Evolutionary conservation across 2,797 vertebrate genomes (phyloP).

Genomic region (Centroberyx gerrardi): DNA sequence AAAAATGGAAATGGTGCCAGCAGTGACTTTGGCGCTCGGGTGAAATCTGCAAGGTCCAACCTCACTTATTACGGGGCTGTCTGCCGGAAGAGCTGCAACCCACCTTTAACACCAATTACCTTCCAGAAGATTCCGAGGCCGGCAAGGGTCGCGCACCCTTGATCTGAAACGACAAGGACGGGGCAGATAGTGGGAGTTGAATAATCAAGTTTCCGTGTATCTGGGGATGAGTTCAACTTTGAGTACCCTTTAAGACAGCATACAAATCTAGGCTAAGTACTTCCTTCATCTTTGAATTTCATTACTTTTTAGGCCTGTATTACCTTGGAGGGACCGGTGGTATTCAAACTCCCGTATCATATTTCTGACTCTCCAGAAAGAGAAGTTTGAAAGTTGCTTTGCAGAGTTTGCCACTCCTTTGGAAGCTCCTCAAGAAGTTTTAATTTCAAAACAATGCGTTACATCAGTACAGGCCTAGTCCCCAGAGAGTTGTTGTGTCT

Average conservation of each 20-base stretch:
- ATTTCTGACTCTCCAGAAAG: slow-evolving; percentile 8
- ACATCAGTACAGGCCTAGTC: slow-evolving; percentile 51
- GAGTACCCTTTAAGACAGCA: neutral
- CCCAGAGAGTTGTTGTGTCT: slow-evolving; percentile 43
- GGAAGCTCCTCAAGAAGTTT: slow-evolving; percentile 41
- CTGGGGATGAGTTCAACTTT: slow-evolving; percentile 7
- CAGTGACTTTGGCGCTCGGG: slow-evolving; percentile 42
- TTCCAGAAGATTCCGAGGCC: slow-evolving; percentile 17
- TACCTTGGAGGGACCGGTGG: neutral
- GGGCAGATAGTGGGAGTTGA: slow-evolving; percentile 28
- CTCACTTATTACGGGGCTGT: slow-evolving; percentile 46
- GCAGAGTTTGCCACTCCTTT: slow-evolving; percentile 12
- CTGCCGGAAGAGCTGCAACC: slow-evolving; percentile 23
- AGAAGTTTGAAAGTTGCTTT: slow-evolving; percentile 43
- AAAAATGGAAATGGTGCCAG: slow-evolving; percentile 51
- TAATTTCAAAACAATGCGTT: slow-evolving; percentile 47
- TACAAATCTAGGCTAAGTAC: neutral
- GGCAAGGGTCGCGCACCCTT: slow-evolving; percentile 30
- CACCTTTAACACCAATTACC: slow-evolving; percentile 72
- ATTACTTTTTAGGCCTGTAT: slow-evolving; percentile 3
- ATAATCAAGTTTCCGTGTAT: slow-evolving; percentile 26
- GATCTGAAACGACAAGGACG: slow-evolving; percentile 38
- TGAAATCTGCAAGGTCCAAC: slow-evolving; percentile 41
- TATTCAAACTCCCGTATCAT: slow-evolving; percentile 1
- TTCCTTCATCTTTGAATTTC: neutral